These are phyloP conservation scores for Archilochus colubris DNA, from an alignment of 2,113 vertebrate species.

Conservation along the genomic window DNA sequence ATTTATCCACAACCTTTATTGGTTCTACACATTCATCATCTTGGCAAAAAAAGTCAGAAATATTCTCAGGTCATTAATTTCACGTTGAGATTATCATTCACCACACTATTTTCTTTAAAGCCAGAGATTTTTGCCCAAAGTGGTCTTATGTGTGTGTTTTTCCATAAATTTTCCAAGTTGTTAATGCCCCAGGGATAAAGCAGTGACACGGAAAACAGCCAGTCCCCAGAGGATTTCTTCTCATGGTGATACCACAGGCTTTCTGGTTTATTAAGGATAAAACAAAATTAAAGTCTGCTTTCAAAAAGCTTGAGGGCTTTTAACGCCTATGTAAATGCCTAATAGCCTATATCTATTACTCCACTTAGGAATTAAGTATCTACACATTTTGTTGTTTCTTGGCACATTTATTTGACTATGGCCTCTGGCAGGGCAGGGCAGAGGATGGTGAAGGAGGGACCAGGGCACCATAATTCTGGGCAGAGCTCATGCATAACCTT, in stretches of 20 bases:
- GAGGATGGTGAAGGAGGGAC: background rate
- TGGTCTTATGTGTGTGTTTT: background rate
- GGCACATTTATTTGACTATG: background rate
- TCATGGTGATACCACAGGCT: background rate
- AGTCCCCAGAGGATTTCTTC: background rate
- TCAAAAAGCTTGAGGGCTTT: background rate
- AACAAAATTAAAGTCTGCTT: background rate
- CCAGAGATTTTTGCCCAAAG: background rate
- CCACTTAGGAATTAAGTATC: background rate
- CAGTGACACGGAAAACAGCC: slow-evolving; percentile 15
- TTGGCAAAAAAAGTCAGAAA: slow-evolving; percentile 39
- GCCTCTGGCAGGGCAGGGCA: background rate
- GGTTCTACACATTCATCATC: slow-evolving; percentile 46
- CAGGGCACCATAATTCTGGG: background rate
- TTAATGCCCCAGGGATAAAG: slow-evolving; percentile 1
- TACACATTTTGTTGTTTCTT: background rate
- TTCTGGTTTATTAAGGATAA: background rate
- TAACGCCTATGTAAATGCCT: background rate
- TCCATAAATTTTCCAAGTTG: slow-evolving; percentile 9
- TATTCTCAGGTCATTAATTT: slow-evolving; percentile 40
- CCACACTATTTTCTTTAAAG: background rate
- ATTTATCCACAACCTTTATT: slow-evolving; percentile 44
- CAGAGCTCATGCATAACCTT: background rate
- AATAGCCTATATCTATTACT: background rate
- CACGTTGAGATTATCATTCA: slow-evolving; percentile 16